Conservation (phyloP, 2,113 vertebrate species). For the Archocentrus centrarchus region DNA sequence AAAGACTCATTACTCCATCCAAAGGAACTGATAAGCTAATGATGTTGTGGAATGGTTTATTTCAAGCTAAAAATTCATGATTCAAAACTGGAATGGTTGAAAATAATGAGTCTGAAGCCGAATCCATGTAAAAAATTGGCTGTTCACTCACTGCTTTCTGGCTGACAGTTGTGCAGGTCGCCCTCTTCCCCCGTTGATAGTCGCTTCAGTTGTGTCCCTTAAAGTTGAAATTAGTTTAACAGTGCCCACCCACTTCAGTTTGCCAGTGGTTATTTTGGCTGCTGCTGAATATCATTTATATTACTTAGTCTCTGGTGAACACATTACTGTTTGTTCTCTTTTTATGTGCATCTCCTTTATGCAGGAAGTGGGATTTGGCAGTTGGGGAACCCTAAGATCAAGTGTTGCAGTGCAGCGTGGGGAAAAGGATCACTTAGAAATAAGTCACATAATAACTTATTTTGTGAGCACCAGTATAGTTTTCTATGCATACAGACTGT, state of each 20-base stretch:
- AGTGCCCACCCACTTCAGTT: neutral
- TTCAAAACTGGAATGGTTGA: neutral
- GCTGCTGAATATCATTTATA: neutral
- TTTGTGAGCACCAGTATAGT: no score
- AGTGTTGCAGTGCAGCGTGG: no score
- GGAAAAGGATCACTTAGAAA: no score
- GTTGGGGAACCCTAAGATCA: no score
- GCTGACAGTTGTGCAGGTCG: neutral
- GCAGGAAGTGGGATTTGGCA: no score
- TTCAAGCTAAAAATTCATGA: neutral
- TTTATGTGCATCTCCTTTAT: no score
- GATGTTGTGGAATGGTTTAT: neutral
- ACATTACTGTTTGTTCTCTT: no score
- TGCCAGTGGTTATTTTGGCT: neutral
- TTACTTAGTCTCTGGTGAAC: neutral
- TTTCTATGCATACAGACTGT: no score
- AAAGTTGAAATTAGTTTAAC: neutral
- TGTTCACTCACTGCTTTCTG: neutral
- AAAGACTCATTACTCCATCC: neutral
- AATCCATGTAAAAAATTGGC: neutral
- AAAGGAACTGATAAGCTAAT: neutral
- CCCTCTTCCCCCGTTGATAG: neutral
- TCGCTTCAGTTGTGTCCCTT: neutral
- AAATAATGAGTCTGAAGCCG: neutral
- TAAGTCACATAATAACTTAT: no score